phyloP scores from a whole-genome alignment of 2,797 vertebrate species.

The Limnodromus scolopaceus region DNA sequence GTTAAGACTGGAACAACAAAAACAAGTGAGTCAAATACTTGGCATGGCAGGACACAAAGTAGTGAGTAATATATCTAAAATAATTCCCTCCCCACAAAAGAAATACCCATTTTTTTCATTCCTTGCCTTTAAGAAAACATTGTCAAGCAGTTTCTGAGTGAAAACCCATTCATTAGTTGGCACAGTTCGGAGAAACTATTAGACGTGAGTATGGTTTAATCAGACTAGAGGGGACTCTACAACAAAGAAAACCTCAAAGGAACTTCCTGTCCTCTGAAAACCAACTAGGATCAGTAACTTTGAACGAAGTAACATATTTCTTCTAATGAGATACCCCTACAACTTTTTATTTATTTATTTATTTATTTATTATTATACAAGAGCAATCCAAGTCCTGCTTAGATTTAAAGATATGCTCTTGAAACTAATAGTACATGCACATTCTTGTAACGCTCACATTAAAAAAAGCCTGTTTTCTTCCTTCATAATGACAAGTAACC shows the following conservation, averaged over 20 bases:
- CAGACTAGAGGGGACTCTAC: background rate
- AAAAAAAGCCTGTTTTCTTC: background rate
- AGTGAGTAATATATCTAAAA: background rate
- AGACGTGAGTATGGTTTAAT: background rate
- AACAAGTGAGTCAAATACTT: constrained; percentile 39
- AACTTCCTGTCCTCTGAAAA: background rate
- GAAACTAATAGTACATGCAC: background rate
- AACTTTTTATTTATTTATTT: background rate
- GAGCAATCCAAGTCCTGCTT: background rate
- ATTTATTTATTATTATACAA: background rate
- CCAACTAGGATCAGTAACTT: background rate
- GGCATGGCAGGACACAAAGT: background rate
- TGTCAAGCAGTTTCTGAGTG: background rate
- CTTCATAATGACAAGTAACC: background rate
- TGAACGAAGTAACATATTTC: background rate
- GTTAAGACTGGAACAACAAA: constrained; percentile 18
- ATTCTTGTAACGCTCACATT: background rate
- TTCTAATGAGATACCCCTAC: background rate
- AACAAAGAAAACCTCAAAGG: background rate
- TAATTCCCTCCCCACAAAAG: background rate
- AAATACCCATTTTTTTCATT: background rate
- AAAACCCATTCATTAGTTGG: background rate
- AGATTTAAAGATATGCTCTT: background rate
- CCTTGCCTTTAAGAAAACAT: background rate
- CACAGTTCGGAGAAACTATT: background rate